Evolutionary conservation across 1,140 invertebrate species (phyloP).

Genomic region (Himalopsyche phryganea): DNA sequence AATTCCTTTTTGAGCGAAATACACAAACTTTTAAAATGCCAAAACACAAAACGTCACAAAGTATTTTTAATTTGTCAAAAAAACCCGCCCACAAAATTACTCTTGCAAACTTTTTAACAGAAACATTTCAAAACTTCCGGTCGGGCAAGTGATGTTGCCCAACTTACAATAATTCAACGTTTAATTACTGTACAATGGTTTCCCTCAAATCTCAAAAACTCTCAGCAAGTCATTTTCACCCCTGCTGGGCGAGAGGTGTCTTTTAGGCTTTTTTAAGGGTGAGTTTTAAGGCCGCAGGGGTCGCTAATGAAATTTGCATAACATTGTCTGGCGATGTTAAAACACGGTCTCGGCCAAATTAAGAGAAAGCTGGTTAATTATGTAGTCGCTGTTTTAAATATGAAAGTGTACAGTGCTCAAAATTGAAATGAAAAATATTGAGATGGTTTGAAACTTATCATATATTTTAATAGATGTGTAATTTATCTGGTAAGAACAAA

Average conservation of each 20-base stretch:
- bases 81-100: too few relatives aligned
- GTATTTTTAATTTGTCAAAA: too few relatives aligned
- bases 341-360: slow-evolving; percentile 27
- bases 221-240: too few relatives aligned
- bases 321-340: slow-evolving; percentile 32
- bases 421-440: neutral
- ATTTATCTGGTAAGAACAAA: too few relatives aligned
- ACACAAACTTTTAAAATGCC: too few relatives aligned
- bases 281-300: neutral
- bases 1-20: too few relatives aligned
- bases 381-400: neutral
- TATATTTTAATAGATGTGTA: neutral
- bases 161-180: slow-evolving; percentile 8
- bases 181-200: slow-evolving; percentile 18
- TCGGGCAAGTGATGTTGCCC: too few relatives aligned
- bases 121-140: too few relatives aligned
- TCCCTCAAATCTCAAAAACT: neutral
- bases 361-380: slow-evolving; percentile 14
- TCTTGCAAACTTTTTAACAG: too few relatives aligned
- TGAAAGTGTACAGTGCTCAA: neutral
- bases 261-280: too few relatives aligned
- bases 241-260: too few relatives aligned
- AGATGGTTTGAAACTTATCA: neutral
- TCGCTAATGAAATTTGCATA: slow-evolving; percentile 32
- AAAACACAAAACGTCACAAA: too few relatives aligned